Evolutionary conservation across 53 echinoderm and acorn worm species (phyloP).

Genomic region (Patiria pectinifera): DNA sequence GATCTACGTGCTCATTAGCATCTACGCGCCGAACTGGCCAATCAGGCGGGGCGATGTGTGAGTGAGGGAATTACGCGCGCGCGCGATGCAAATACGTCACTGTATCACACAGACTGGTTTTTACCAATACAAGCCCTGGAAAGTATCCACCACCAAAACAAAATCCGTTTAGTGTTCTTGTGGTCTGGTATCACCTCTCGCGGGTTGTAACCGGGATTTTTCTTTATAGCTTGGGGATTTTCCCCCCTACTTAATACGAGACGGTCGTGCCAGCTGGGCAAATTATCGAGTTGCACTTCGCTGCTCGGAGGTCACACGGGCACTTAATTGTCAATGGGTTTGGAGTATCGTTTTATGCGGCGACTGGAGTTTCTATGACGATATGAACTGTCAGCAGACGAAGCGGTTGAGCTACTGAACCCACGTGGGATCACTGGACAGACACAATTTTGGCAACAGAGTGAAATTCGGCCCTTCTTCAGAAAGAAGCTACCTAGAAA

Average conservation of each 20-base stretch:
- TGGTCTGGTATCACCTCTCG: conserved; percentile 2
- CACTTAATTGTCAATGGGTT: background rate
- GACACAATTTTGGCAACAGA: background rate
- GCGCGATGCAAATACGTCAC: conserved; percentile 28
- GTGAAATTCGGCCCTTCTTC: background rate
- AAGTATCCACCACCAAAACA: background rate
- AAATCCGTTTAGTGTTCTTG: background rate
- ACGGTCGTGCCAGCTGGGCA: conserved; percentile 20
- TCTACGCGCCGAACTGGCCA: background rate
- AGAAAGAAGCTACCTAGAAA: background rate
- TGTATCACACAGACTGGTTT: background rate
- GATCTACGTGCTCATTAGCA: conserved; percentile 17
- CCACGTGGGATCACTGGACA: no score
- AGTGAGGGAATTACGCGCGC: conserved; percentile 5
- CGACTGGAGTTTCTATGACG: background rate
- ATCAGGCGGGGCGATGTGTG: conserved; percentile 17
- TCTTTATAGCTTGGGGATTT: background rate
- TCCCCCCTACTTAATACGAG: conserved; percentile 30
- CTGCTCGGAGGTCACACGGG: conserved; percentile 20
- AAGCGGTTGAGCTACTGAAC: background rate
- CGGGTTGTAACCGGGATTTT: background rate
- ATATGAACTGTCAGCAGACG: background rate
- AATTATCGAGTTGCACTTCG: conserved; percentile 25
- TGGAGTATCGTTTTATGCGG: background rate
- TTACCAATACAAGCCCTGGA: background rate